Base-by-base conservation (phyloP, 2,888 invertebrate species). In the Callinectes sapidus region DNA sequence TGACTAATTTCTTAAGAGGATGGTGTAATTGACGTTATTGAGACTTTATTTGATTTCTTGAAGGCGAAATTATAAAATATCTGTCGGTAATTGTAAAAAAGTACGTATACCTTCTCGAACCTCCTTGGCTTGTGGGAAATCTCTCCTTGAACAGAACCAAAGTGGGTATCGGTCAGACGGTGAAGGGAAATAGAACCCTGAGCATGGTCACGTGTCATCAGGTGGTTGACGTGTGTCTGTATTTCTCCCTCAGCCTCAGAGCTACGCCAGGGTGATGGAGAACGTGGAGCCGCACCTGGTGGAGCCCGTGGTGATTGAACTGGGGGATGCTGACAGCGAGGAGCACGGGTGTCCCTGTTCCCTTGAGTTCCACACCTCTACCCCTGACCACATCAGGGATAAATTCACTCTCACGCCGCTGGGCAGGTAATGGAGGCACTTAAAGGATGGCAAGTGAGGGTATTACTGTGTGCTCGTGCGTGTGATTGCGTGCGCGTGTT, bases 341-440 rank as follows among this genome's bases (percentile, higher is more conserved):
- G 90, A 87, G 35, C 89, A 94, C 81, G 94, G 94, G 2, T 94
- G 94, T 85, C 94, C 94, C 16, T 94, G 94, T 55, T 90, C 91
- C 28, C 90, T 94, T n/a, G 92, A 91, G 55, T 94, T 94, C 89
- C 90, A 92, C 87, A 28, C 42, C 2, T 61, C 81, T 6, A 93
- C 93, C 2, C 88, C 88, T 2, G 10, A 48, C 16, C 39, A 81
- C 42, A 35, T 92, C 42, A 55, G 85, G 54, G 90, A 90, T 16
- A 93, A 90, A 61, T 93, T 93, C 85, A 85, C 87, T 16, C 88
- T 93, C 61, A 90, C 89, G 35, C 89, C 54, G 10, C 86, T 87
- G 55, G 91, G 86, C 61, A 48, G 71, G 91, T 91, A 71, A 87
- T 87, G 87, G 23, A 87, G 5, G 66, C 18, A 61, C 28, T 39